Evolutionary conservation across 1,140 invertebrate species (phyloP), one percentile per base, ranked within the genome.

Genomic region (Drosophila paulistorum): DNA sequence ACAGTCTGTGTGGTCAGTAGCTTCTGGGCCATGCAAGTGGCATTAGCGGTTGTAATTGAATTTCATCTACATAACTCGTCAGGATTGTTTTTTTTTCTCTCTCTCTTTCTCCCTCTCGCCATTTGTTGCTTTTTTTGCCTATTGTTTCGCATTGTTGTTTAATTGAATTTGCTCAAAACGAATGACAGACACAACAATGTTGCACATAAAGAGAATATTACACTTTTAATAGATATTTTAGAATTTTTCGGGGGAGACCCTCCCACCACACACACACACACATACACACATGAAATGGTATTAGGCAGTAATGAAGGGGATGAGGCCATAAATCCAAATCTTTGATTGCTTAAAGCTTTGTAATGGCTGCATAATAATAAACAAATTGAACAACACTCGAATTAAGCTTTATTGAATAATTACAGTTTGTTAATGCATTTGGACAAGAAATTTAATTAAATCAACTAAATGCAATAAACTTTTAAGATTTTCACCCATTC

Each of bases 1-100:
- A 84, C 84, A 70, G 76, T 67, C 80, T 89, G 83, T 65, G 83
- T 65, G 83, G 83, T 74, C 68, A 54, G 45, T 23, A 37, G 59
- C 72, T 76, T 42, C 55, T 59, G 74, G 66, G 60, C 78, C 77
- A 81, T 89, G 80, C 83, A 89, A 87, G 80, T 89, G 84, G 83
- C 80, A 87, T 87, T 87, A 87, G 83, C 71, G 83, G 83, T 87
- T 84, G 77, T 87, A 87, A 87, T 87, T 87, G 84, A 87, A 87
- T 83, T 89, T 79, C 66, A 65, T 73, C 76, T 59, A 86, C 74
- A 71, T 71, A 58, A 33, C 67, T 26, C 39, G 42, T 35, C 42
- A 42, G 79, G 71, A 20, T 37, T 57, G 20, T 48, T 78, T 68
- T 68, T 17, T 1, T 17, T 37, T 58, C 6, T 0, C 30, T 30